phyloP scores from a whole-genome alignment of 1,140 invertebrate genomes.

The Ceratina calcarata region DNA sequence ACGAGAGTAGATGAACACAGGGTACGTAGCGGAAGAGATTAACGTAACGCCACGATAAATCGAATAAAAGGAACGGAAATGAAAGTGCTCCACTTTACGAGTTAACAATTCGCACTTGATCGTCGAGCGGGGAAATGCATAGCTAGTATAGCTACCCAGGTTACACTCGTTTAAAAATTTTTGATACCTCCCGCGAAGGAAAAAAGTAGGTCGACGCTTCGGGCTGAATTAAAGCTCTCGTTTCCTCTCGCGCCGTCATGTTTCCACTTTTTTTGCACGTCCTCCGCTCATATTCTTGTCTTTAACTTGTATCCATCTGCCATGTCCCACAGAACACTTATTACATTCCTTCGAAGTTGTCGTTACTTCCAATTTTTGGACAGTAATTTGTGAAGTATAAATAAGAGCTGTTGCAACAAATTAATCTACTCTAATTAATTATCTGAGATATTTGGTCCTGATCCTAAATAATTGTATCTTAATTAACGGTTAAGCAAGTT shows the following conservation, averaged over 20 bases:
- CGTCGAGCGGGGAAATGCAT: constrained; percentile 36
- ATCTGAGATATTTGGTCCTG: no score
- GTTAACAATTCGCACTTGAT: constrained; percentile 44
- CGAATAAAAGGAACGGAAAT: constrained; percentile 37
- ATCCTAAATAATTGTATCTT: no score
- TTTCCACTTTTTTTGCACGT: constrained; percentile 27
- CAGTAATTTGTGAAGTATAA: no score
- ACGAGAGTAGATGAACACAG: constrained; percentile 13
- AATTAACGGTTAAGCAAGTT: not conserved
- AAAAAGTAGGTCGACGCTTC: constrained; percentile 48
- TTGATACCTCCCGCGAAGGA: constrained; percentile 44
- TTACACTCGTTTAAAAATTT: constrained; percentile 47
- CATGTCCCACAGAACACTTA: constrained; percentile 1
- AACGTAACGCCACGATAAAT: constrained; percentile 35
- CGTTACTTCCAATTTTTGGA: no score
- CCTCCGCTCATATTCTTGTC: constrained; percentile 26
- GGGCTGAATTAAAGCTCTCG: constrained; percentile 51
- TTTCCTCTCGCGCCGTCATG: constrained; percentile 19
- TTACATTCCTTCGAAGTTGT: no score
- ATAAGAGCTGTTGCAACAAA: no score
- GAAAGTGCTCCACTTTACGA: constrained; percentile 47
- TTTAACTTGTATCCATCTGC: constrained; percentile 3
- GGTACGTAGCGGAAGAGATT: constrained; percentile 6
- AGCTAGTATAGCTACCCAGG: not conserved
- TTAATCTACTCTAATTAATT: no score